Evolutionary conservation across 64 coral and sea anemone species (phyloP), one percentile per base, ranked within the genome.

Genomic region (Montipora sp.): DNA sequence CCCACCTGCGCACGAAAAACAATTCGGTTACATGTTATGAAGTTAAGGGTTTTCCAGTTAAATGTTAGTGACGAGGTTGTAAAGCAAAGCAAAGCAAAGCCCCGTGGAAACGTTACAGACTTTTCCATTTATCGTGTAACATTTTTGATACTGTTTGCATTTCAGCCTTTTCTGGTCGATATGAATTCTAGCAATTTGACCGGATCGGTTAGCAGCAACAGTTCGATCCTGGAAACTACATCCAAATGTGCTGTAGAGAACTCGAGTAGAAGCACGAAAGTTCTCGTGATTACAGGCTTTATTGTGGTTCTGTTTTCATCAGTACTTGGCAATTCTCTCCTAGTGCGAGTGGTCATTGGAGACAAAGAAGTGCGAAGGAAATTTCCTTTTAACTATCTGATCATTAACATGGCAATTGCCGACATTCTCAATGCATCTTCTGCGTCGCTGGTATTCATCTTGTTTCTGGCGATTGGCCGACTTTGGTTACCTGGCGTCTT

Each of bases 381-480:
- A 50, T 85, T 85, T 85, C 82, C 82, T 11, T 96, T 96, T 74
- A 96, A 96, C 60, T 90, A 90, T 67, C 69, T 96, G 12, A 91
- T 96, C 45, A 89, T 96, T 24, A 89, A 80, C 76, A 96, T 96
- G 91, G 95, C 95, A 24, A 78, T 79, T 44, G 95, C 95, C 0
- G 95, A 96, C 46, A 93, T 96, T 86, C 76, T 96, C 9, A 91
- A 93, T 79, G 95, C 83, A 5, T 69, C 89, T 3, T 86, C 88
- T 19, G 79, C 90, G 5, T 13, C 77, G 45, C 80, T 92, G 2
- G 44, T 93, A 61, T 75, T 88, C 13, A 57, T 87, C 43, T 47
- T 51, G 21, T 96, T 87, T 44, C 55, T 93, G 15, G 78, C 70
- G 18, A 57, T 80, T 66, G 24, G 75, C 6, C 77, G 83, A 48